Evolutionary conservation across 1,140 invertebrate species (phyloP).

Genomic region (Lycorma delicatula): DNA sequence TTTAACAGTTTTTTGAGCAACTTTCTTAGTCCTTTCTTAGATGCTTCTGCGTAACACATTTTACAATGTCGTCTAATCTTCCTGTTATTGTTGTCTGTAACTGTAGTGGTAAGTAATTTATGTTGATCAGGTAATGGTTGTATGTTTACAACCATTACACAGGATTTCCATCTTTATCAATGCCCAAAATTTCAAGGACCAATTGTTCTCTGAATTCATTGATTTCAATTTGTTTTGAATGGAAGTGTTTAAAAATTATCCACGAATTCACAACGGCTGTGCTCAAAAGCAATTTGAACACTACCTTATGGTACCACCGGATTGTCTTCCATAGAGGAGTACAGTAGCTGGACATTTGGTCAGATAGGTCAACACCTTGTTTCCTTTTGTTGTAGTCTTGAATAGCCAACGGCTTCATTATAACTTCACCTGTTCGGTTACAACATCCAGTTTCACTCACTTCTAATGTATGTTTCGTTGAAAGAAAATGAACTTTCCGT

Average conservation of each 20-base stretch:
- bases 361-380: constrained; percentile 36
- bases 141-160: too few relatives aligned
- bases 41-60: too few relatives aligned
- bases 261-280: constrained; percentile 16
- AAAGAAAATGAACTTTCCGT: constrained; percentile 32
- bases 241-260: constrained; percentile 8
- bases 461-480: constrained; percentile 30
- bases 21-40: too few relatives aligned
- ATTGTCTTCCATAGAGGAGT: constrained; percentile 35
- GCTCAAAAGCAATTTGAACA: constrained; percentile 35
- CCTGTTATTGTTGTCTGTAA: too few relatives aligned
- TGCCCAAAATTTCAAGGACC: not conserved
- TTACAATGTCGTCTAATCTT: too few relatives aligned
- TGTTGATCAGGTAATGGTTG: too few relatives aligned
- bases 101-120: too few relatives aligned
- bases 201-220: constrained; percentile 11
- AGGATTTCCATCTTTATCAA: too few relatives aligned
- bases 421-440: constrained; percentile 24
- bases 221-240: constrained; percentile 1
- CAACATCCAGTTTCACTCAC: constrained; percentile 20
- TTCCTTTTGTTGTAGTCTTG: constrained; percentile 36
- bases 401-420: constrained; percentile 31
- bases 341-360: constrained; percentile 38
- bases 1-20: too few relatives aligned
- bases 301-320: constrained; percentile 38